Evolutionary conservation across 2,113 vertebrate species (phyloP).

Genomic region (Brachypteracias leptosomus): DNA sequence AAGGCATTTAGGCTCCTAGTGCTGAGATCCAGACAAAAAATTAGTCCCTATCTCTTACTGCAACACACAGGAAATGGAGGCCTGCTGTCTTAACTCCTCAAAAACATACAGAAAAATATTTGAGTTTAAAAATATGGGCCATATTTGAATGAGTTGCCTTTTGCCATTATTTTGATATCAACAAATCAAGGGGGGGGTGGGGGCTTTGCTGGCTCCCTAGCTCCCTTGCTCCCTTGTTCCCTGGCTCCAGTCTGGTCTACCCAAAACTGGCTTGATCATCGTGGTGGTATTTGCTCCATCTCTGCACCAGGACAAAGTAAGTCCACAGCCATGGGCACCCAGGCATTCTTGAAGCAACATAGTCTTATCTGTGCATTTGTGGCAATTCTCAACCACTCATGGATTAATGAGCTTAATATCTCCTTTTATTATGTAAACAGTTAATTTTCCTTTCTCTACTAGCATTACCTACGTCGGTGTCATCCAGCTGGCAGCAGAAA

Average conservation of each 20-base stretch:
- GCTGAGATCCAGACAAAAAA: background rate
- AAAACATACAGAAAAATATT: background rate
- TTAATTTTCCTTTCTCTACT: background rate
- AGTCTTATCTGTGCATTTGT: background rate
- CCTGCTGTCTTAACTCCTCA: background rate
- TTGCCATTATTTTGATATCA: background rate
- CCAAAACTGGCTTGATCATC: background rate
- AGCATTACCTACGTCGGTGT: background rate
- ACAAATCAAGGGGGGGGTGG: too few relatives aligned
- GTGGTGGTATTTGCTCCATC: background rate
- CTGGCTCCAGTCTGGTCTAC: background rate
- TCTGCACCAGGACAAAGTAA: background rate
- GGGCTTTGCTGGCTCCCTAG: background rate
- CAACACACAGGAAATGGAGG: background rate
- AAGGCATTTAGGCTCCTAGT: background rate
- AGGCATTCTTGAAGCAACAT: background rate
- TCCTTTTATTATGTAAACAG: background rate
- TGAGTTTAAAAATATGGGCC: background rate
- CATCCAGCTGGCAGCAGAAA: background rate
- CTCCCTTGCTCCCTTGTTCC: too few relatives aligned
- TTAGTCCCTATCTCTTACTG: background rate
- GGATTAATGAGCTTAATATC: background rate
- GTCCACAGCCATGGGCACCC: background rate
- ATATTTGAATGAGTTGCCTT: background rate
- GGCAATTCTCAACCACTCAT: background rate